Base-by-base conservation (phyloP, 2,113 vertebrate genomes). In the Urocitellus parryii region DNA sequence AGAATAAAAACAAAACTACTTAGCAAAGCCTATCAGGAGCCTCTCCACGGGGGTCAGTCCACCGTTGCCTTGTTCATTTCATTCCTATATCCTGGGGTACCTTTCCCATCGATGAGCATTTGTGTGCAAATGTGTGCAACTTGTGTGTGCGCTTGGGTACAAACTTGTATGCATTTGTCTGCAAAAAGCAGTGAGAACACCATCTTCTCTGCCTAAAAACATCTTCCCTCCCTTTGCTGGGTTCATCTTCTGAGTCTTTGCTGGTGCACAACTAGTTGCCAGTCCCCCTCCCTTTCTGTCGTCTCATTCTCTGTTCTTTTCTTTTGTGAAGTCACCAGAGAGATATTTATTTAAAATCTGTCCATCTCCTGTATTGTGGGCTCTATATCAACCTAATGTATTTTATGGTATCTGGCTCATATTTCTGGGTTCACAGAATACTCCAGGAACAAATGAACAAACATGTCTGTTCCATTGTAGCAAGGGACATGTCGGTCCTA, bases 21-120 rank as follows among this genome's bases (percentile, higher is more conserved):
- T 45, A 27, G 48, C 39, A 58, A 70, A 95, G 67, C 3, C 9
- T 7, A 0, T 6, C 11, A 51, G 39, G n/a, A 42, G 56, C 56
- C 20, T 58, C 56, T 53, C 27, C 34, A 39, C 0, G 9, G 8
- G 29, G 25, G 34, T 83, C 17, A 20, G 56, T 2, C 4, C 53
- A 11, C 24, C 1, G 0, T 24, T 63, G 29, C 42, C 27, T 70
- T 0, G 0, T 32, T 76, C 65, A 34, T 25, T 85, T 42, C 22
- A 29, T n/a, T 42, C 16, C 20, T 29, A 48, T 22, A 4, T 1
- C 0, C 11, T 8, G 3, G 27, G 16, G 3, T 20, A 20, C 24
- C 73, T 70, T 84, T 73, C 56, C 39, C 1, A 18, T 67, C 82
- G 56, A 81, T 8, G 4, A 88, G 48, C 6, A 42, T 72, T 61